These are phyloP conservation scores for Penaeus indicus DNA, from an alignment of 1,140 invertebrate genomes.

Conservation along the genomic window DNA sequence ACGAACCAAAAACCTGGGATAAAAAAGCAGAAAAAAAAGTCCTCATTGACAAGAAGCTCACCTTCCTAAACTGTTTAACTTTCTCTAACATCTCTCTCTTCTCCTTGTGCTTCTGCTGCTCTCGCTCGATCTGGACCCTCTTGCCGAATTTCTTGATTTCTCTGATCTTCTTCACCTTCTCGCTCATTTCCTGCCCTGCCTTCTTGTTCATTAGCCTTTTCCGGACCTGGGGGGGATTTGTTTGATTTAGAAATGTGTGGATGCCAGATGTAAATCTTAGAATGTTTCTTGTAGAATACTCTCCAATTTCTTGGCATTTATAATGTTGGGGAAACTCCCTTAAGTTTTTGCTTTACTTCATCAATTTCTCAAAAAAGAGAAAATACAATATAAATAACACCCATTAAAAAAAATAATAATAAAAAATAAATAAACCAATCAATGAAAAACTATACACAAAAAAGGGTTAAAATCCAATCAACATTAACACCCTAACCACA, in stretches of 20 bases:
- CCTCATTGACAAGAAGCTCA: slow-evolving; percentile 80
- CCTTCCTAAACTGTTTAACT: slow-evolving; percentile 87
- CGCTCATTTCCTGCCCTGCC: slow-evolving; percentile 83
- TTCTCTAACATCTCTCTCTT: slow-evolving; percentile 73
- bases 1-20: too few relatives aligned
- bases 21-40: slow-evolving; percentile 76
- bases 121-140: slow-evolving; percentile 87
- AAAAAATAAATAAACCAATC: neutral
- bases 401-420: too few relatives aligned
- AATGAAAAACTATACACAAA: neutral
- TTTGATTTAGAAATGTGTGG: neutral
- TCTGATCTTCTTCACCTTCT: slow-evolving; percentile 90
- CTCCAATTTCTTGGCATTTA: too few relatives aligned
- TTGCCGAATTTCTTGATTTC: slow-evolving; percentile 94
- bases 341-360: too few relatives aligned
- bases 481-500: too few relatives aligned
- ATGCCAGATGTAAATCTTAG: neutral
- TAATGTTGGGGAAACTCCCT: too few relatives aligned
- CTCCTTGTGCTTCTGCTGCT: slow-evolving; percentile 79
- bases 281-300: neutral
- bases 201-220: slow-evolving; percentile 88
- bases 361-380: too few relatives aligned
- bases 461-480: neutral
- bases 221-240: slow-evolving; percentile 75
- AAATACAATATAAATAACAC: too few relatives aligned